Percentiles rank a stretch among this genome's conserved stretches.
phyloP scores from a whole-genome alignment of 2,888 invertebrate genomes.

The Euzetes globulus region DNA sequence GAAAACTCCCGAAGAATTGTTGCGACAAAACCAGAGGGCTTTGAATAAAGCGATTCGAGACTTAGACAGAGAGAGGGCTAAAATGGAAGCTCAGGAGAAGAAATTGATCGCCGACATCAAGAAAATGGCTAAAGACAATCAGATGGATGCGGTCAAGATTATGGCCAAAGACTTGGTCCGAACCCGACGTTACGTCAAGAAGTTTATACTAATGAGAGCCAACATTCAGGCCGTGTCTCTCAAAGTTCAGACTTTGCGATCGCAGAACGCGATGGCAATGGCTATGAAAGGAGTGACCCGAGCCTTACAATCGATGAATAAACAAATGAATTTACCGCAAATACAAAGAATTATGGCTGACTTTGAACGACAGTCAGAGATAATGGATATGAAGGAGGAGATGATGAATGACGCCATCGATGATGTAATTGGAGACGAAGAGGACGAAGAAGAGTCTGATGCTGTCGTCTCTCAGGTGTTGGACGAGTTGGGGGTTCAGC shows the following conservation, averaged over 20 bases:
- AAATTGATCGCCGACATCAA: constrained; percentile 97
- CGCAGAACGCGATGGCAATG: constrained; percentile 98
- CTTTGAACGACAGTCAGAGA: constrained; percentile 98
- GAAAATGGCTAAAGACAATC: constrained; percentile 96
- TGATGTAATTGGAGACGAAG: constrained; percentile 98
- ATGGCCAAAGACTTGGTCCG: constrained; percentile 98
- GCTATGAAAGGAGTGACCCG: constrained; percentile 98
- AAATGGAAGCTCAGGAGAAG: constrained; percentile 98
- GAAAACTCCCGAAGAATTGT: constrained; percentile 94
- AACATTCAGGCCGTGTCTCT: constrained; percentile 96
- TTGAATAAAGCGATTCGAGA: constrained; percentile 97
- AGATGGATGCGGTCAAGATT: constrained; percentile 99
- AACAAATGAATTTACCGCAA: constrained; percentile 81
- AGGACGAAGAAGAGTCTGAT: constrained; percentile 95
- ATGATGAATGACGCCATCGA: constrained; percentile 99
- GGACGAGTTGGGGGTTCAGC: constrained; percentile 91
- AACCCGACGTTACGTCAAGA: constrained; percentile 86
- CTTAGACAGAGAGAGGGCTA: constrained; percentile 80
- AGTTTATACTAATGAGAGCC: constrained; percentile 98
- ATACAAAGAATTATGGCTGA: constrained; percentile 90
- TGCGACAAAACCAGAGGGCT: constrained; percentile 95
- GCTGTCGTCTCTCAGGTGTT: constrained; percentile 90
- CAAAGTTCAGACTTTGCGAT: constrained; percentile 93
- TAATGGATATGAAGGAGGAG: constrained; percentile 99
- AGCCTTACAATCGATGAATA: constrained; percentile 98